phyloP scores from a whole-genome alignment of 2,113 vertebrate species.

The Gobius niger region DNA sequence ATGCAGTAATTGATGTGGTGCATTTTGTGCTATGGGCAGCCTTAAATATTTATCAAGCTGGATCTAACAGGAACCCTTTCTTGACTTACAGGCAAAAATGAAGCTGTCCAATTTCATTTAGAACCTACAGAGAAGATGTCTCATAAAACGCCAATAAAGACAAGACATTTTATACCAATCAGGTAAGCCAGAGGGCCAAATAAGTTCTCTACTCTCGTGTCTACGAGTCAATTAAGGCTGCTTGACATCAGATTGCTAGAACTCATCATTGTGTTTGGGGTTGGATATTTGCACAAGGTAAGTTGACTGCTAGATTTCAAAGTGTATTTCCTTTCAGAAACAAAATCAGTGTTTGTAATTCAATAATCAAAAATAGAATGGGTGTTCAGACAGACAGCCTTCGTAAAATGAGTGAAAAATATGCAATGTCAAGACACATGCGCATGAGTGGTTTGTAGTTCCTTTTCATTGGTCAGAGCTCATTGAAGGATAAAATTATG shows the following conservation, averaged over 20 bases:
- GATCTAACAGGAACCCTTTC: slow-evolving; percentile 83
- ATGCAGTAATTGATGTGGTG: slow-evolving; percentile 45
- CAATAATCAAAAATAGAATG: slow-evolving; percentile 72
- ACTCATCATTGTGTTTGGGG: slow-evolving; percentile 34
- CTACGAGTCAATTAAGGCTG: background rate
- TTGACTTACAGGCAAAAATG: slow-evolving; percentile 81
- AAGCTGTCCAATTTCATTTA: slow-evolving; percentile 49
- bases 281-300: slow-evolving; percentile 45
- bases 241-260: background rate
- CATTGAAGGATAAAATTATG: slow-evolving; percentile 38
- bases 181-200: background rate
- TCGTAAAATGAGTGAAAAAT: slow-evolving; percentile 2
- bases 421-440: slow-evolving; percentile 12
- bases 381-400: slow-evolving; percentile 26
- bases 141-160: slow-evolving; percentile 50
- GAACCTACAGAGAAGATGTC: slow-evolving; percentile 38
- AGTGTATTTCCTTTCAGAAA: slow-evolving; percentile 70
- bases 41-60: slow-evolving; percentile 66
- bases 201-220: background rate
- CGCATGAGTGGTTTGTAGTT: slow-evolving; percentile 28
- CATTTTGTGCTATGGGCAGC: slow-evolving; percentile 47
- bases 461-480: slow-evolving; percentile 44
- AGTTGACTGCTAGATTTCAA: slow-evolving; percentile 67
- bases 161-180: background rate
- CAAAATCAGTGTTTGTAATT: slow-evolving; percentile 57